Evolutionary conservation across 2,888 invertebrate genomes (phyloP).

Genomic region (Seladonia tumulorum): DNA sequence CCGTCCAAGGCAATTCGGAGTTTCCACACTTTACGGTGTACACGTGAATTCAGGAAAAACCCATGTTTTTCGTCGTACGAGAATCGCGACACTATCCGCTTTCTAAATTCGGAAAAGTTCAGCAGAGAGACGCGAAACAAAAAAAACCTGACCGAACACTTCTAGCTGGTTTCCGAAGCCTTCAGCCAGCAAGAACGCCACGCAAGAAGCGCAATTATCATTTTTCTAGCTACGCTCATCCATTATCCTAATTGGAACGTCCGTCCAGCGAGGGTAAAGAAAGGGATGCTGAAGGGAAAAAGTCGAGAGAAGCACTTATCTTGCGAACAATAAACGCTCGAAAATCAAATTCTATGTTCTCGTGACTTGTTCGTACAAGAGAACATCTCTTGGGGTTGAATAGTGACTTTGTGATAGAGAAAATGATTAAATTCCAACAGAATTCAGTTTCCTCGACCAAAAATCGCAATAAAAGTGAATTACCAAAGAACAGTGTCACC

Average conservation of each 20-base stretch:
- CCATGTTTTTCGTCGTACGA: conserved; percentile 22
- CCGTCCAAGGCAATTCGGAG: conserved; percentile 10
- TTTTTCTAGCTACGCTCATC: conserved; percentile 40
- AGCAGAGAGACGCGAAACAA: background rate
- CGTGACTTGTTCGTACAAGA: background rate
- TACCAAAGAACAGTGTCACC: no score
- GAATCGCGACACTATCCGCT: background rate
- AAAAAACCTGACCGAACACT: background rate
- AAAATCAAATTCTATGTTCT: background rate
- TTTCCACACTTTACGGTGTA: conserved; percentile 56
- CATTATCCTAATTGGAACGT: conserved; percentile 64
- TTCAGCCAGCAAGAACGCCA: background rate
- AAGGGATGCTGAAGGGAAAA: conserved; percentile 12
- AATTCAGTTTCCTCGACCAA: no score
- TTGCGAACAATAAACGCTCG: background rate
- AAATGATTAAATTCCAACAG: background rate
- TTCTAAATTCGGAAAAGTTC: conserved; percentile 12
- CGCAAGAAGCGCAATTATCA: conserved; percentile 14
- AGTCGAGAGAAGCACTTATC: background rate
- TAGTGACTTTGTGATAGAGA: background rate
- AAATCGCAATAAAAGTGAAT: no score
- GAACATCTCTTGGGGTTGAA: background rate
- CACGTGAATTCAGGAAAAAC: conserved; percentile 46
- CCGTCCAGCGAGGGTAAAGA: conserved; percentile 26
- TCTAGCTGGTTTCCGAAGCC: background rate